phyloP scores from a whole-genome alignment of 1,140 invertebrate species.

The Phymorhynchus buccinoides region DNA sequence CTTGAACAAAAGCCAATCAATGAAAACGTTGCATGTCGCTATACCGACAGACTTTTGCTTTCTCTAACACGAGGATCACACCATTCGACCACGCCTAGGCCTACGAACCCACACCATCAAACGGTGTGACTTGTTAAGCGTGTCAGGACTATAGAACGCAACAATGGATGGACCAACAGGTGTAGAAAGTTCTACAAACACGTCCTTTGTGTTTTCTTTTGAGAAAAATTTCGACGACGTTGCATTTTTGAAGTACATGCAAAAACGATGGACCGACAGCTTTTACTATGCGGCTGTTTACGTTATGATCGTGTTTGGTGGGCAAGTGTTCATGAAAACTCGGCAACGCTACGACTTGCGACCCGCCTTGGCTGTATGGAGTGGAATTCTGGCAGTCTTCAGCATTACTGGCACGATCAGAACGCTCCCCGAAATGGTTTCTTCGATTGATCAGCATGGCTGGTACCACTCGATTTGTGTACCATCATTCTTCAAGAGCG shows the following conservation, averaged over 20 bases:
- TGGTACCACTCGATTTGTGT: slow-evolving; percentile 95
- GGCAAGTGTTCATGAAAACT: slow-evolving; percentile 93
- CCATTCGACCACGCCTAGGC: too few species aligned
- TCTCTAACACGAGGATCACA: slow-evolving; percentile 24
- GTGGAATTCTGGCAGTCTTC: slow-evolving; percentile 90
- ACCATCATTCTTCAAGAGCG: slow-evolving; percentile 66
- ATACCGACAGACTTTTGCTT: slow-evolving; percentile 28
- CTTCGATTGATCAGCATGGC: slow-evolving; percentile 88
- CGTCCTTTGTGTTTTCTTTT: slow-evolving; percentile 94
- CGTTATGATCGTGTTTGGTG: slow-evolving; percentile 93
- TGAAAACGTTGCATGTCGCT: neutral
- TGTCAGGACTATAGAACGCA: neutral
- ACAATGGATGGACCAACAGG: neutral
- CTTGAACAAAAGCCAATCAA: slow-evolving; percentile 22
- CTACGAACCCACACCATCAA: neutral
- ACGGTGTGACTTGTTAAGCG: neutral
- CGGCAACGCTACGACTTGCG: slow-evolving; percentile 90
- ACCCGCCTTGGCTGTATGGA: slow-evolving; percentile 91
- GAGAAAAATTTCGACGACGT: slow-evolving; percentile 93
- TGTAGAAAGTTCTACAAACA: slow-evolving; percentile 77
- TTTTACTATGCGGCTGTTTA: slow-evolving; percentile 87
- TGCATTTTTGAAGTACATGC: slow-evolving; percentile 93
- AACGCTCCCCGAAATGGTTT: slow-evolving; percentile 81
- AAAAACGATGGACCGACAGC: slow-evolving; percentile 93
- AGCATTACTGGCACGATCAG: slow-evolving; percentile 90